Percentiles rank a stretch among this genome's conserved stretches.
Evolutionary conservation across 2,113 vertebrate genomes (phyloP).

Genomic region (Caracal caracal): DNA sequence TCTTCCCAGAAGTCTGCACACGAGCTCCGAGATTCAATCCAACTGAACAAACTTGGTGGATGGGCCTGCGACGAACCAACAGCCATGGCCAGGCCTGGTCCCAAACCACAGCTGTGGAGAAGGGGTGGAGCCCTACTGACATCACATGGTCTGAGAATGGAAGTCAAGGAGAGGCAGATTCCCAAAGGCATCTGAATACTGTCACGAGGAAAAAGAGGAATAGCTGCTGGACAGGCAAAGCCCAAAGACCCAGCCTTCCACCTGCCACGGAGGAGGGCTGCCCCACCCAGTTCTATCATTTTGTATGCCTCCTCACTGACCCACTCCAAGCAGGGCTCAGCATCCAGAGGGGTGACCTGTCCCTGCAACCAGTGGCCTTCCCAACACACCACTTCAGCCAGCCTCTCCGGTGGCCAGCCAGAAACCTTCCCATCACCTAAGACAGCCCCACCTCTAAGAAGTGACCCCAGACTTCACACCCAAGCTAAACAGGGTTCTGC

Average conservation of each 20-base stretch:
- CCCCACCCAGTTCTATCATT: too few species aligned
- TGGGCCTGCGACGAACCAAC: too few species aligned
- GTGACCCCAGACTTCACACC: fast-evolving
- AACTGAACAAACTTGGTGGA: background rate
- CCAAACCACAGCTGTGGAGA: background rate
- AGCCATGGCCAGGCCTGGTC: background rate
- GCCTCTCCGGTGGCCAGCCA: background rate
- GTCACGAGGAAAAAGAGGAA: background rate
- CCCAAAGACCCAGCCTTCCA: background rate
- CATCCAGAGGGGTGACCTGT: background rate
- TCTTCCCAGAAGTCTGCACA: background rate
- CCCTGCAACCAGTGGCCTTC: background rate
- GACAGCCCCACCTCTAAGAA: background rate
- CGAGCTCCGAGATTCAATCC: background rate
- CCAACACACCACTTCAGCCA: too few species aligned
- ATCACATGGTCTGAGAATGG: background rate
- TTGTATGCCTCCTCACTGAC: background rate
- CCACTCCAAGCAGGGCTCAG: background rate
- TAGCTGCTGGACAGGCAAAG: background rate
- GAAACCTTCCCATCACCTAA: background rate
- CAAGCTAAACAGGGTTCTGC: fast-evolving
- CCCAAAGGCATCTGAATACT: background rate
- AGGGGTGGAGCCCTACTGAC: background rate
- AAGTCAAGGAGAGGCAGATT: background rate
- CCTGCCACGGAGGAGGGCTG: background rate